Conservation (phyloP, 1,140 invertebrate species). For the Plodia interpunctella region DNA sequence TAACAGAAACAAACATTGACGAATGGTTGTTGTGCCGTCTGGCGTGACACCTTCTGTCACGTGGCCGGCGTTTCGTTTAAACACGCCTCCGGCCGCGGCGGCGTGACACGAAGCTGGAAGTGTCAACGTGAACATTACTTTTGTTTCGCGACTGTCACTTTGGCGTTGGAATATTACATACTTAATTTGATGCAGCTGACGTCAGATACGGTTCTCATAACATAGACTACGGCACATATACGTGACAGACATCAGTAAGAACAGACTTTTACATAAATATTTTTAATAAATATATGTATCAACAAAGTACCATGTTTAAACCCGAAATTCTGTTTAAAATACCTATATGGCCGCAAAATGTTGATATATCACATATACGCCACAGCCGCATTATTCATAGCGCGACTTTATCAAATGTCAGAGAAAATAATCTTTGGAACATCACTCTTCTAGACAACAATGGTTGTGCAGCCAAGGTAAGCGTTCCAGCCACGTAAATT, state of each 20-base stretch:
- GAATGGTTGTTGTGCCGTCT: neutral
- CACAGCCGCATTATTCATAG: neutral
- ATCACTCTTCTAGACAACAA: slow-evolving; percentile 4
- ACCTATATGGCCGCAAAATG: neutral
- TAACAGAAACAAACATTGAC: slow-evolving; percentile 12
- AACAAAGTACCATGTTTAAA: too few relatives aligned
- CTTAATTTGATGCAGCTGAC: too few relatives aligned
- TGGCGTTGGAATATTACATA: too few relatives aligned
- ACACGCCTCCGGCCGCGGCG: neutral
- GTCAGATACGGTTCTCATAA: too few relatives aligned
- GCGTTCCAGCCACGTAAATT: slow-evolving; percentile 15
- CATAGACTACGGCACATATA: too few relatives aligned
- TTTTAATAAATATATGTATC: too few relatives aligned
- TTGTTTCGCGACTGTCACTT: too few relatives aligned
- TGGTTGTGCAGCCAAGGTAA: slow-evolving; percentile 5
- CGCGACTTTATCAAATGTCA: slow-evolving; percentile 1
- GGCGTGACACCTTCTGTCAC: slow-evolving; percentile 11
- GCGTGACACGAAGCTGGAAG: neutral
- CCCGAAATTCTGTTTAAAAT: neutral
- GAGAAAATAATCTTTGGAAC: slow-evolving; percentile 2
- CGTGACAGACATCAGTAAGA: too few relatives aligned
- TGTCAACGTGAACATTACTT: neutral
- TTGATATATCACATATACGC: neutral
- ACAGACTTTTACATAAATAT: too few relatives aligned
- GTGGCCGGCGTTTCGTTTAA: neutral